phyloP scores from a whole-genome alignment of 2,113 vertebrate genomes.

The Callionymus lyra region DNA sequence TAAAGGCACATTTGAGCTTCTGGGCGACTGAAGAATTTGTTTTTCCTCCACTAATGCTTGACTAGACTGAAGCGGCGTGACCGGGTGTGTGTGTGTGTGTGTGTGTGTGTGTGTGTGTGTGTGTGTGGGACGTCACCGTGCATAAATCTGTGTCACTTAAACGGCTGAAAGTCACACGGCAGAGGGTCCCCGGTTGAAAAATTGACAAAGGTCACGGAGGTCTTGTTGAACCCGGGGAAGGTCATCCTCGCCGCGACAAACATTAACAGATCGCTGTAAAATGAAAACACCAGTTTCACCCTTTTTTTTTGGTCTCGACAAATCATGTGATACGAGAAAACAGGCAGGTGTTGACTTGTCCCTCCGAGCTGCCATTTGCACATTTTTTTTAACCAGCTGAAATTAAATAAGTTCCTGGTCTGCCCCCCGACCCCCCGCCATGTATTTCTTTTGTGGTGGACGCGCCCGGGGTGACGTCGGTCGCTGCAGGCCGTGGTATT shows the following conservation, averaged over 20 bases:
- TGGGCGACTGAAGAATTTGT: too few relatives aligned
- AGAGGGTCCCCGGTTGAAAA: slow-evolving; percentile 26
- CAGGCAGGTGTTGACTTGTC: slow-evolving; percentile 58
- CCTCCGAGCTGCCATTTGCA: slow-evolving; percentile 41
- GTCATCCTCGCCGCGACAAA: slow-evolving; percentile 15
- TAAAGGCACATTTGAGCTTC: too few relatives aligned
- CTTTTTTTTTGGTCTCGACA: too few relatives aligned
- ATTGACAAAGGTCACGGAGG: slow-evolving; percentile 39
- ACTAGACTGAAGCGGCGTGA: too few relatives aligned
- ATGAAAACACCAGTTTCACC: too few relatives aligned
- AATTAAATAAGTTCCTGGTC: slow-evolving; percentile 73
- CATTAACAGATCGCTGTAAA: neutral
- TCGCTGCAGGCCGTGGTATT: slow-evolving; percentile 72
- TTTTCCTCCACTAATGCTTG: too few relatives aligned
- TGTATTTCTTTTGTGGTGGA: slow-evolving; percentile 69
- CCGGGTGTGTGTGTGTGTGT: too few relatives aligned
- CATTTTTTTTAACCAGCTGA: slow-evolving; percentile 57
- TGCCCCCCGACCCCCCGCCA: too few relatives aligned
- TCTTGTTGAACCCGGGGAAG: slow-evolving; percentile 7
- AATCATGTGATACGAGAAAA: slow-evolving; percentile 19
- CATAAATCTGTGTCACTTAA: slow-evolving; percentile 49
- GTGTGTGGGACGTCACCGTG: slow-evolving; percentile 3
- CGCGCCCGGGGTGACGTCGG: slow-evolving; percentile 67
- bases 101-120: too few relatives aligned
- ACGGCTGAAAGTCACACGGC: slow-evolving; percentile 17